Conservation (phyloP, 2,113 vertebrate species). For the Lycocorax pyrrhopterus region DNA sequence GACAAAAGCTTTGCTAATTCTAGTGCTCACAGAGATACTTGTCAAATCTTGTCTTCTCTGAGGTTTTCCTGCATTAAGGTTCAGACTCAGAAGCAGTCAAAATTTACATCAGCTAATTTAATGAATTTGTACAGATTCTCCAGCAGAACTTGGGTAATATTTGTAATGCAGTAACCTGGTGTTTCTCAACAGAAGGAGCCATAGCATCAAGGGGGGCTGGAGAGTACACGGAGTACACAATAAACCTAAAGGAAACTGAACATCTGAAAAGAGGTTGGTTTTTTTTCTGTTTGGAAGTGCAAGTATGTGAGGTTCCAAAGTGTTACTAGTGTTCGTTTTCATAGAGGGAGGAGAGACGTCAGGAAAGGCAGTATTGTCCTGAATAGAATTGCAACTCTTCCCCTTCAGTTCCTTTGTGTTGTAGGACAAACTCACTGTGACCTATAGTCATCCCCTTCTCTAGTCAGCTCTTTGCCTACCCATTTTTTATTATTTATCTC, state of each 20-base stretch:
- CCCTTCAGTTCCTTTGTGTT: background rate
- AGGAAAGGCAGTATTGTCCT: background rate
- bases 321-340: background rate
- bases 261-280: background rate
- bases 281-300: background rate
- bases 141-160: background rate
- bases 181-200: background rate
- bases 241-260: background rate
- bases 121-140: background rate
- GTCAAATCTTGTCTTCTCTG: background rate
- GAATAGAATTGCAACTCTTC: background rate
- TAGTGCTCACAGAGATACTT: background rate
- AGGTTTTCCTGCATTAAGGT: background rate
- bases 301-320: background rate
- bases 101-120: background rate
- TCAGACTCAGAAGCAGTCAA: background rate
- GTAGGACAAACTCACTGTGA: background rate
- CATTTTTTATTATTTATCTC: background rate
- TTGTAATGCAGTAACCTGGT: background rate
- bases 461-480: background rate
- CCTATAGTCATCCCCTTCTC: background rate
- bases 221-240: accelerated
- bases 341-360: background rate
- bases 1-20: background rate
- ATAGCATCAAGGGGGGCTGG: background rate